Evolutionary conservation across 2,113 vertebrate species (phyloP).

Genomic region (Scopus umbretta): DNA sequence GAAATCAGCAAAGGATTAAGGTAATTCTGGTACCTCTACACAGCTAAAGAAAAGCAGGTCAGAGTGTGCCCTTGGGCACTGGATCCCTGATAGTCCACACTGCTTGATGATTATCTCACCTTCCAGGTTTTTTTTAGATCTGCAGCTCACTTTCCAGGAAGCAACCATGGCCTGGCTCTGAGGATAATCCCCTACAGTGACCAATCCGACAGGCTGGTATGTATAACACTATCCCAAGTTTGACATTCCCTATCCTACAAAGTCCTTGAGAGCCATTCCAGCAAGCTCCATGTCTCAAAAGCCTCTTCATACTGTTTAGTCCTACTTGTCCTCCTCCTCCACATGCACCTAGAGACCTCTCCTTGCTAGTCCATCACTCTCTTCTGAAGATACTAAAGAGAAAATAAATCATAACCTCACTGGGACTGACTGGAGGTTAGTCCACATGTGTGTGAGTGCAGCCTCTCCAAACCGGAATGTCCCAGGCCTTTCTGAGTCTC

Average conservation of each 20-base stretch:
- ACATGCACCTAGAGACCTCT: neutral
- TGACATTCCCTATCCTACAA: neutral
- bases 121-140: neutral
- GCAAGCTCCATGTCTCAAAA: neutral
- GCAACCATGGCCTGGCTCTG: neutral
- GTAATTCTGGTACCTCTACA: neutral
- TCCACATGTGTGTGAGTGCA: neutral
- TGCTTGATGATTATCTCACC: neutral
- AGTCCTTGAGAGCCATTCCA: neutral
- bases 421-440: neutral
- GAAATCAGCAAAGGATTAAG: conserved; percentile 4
- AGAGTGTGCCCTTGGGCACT: neutral
- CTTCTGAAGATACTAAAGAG: neutral
- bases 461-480: neutral
- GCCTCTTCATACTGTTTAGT: neutral
- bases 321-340: neutral
- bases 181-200: neutral
- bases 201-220: neutral
- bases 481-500: neutral
- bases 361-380: neutral
- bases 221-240: neutral
- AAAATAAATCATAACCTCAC: neutral
- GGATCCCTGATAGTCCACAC: neutral
- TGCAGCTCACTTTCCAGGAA: neutral
- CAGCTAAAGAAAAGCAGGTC: neutral